These are phyloP conservation scores for Slavum lentiscoides DNA, from an alignment of 2,888 invertebrate species.

Conservation along the genomic window DNA sequence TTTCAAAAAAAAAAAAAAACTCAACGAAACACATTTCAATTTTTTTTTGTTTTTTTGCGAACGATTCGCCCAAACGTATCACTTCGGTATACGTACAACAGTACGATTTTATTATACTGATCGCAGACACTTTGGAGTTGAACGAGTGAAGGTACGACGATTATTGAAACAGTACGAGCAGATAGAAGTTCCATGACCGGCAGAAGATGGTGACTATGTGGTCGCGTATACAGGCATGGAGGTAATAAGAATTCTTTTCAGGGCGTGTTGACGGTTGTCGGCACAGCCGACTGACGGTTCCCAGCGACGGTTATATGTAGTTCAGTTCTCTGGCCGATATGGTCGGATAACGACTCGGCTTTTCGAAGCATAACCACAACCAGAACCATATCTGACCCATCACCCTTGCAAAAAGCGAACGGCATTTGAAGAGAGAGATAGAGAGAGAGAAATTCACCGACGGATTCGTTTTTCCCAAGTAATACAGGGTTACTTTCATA, in stretches of 20 bases:
- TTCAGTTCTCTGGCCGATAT: too few relatives aligned
- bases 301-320: constrained; percentile 93
- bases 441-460: too few relatives aligned
- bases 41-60: too few relatives aligned
- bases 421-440: too few relatives aligned
- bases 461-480: too few relatives aligned
- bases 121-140: constrained; percentile 86
- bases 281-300: constrained; percentile 70
- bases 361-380: constrained; percentile 93
- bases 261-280: constrained; percentile 81
- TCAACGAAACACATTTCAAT: too few relatives aligned
- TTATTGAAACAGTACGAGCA: constrained; percentile 93
- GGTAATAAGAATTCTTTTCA: constrained; percentile 90
- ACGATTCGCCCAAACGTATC: too few relatives aligned
- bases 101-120: too few relatives aligned
- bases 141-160: constrained; percentile 92
- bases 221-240: constrained; percentile 98
- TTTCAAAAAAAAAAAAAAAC: too few relatives aligned
- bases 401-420: constrained; percentile 63
- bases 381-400: constrained; percentile 88
- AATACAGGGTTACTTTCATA: too few relatives aligned
- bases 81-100: too few relatives aligned
- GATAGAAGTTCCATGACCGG: constrained; percentile 98
- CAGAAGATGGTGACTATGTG: constrained; percentile 99
- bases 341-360: constrained; percentile 92